phyloP scores from a whole-genome alignment of 2,113 vertebrate species.

The Aviceda subcristata region DNA sequence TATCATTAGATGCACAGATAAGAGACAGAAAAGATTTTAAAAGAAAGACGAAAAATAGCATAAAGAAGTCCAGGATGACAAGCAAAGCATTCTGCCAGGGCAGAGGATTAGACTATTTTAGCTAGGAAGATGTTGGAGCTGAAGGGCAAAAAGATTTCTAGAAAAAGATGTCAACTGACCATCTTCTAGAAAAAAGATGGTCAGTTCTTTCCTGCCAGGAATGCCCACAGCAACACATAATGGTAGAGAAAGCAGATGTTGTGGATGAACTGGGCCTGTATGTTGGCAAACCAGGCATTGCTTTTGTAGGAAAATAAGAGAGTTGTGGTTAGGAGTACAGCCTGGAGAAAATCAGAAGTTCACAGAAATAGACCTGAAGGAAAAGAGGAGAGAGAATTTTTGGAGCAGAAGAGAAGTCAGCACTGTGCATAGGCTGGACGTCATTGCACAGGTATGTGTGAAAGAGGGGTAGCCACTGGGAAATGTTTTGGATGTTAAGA shows the following conservation, averaged over 20 bases:
- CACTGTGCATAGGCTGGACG: neutral
- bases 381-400: neutral
- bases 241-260: neutral
- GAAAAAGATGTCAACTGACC: conserved; percentile 24
- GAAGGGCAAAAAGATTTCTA: conserved; percentile 1
- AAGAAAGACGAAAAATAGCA: neutral
- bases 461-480: neutral
- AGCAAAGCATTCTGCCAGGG: neutral
- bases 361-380: neutral
- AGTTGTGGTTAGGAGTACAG: neutral
- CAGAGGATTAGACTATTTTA: neutral
- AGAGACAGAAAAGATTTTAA: neutral
- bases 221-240: neutral
- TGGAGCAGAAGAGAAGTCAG: neutral
- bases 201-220: neutral
- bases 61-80: neutral
- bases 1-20: neutral
- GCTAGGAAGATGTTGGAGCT: neutral
- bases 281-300: neutral
- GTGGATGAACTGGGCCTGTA: neutral
- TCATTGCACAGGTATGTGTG: neutral
- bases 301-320: neutral
- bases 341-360: neutral
- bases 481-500: neutral
- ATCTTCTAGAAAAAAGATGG: no score